Evolutionary conservation across 2,113 vertebrate species (phyloP), one percentile per base, ranked within the genome.

Genomic region (Pterocles burchelli): DNA sequence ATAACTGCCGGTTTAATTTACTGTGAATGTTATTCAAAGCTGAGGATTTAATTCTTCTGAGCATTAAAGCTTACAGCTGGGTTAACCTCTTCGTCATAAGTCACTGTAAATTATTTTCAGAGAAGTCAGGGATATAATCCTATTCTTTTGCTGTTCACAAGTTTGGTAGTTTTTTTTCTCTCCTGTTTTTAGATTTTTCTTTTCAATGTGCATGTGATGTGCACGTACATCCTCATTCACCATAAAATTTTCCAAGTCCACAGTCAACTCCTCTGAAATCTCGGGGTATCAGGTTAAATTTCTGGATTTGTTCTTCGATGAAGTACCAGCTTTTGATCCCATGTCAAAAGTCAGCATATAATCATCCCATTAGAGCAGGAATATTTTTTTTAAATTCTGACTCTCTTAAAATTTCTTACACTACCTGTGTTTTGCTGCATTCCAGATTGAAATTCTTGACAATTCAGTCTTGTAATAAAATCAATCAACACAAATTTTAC

Each of bases 31-130:
- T 95, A 81, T 71, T 84, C 72, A 80, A 71, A 71, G 61, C 57
- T 88, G 65, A 94, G 48, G 45, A 61, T 90, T 93, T 92, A 75
- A 93, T 90, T 94, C 72, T 86, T 91, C 51, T 75, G 79, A 93
- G 90, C 65, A 49, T 84, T 83, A 45, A 52, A 90, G 65, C n/a
- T 83, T 83, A 84, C 82, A 93, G 52, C 55, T 81, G 68, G 12
- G 67, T 88, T 94, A 94, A 71, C 79, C 38, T 90, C 38, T 46
- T 86, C 68, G 75, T 89, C 73, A 7, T 71, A 84, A 90, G 57
- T 90, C 78, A 66, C n/a, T 83, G 19, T 43, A n/a, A 70, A 62
- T 73, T 93, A 88, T 74, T 79, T 83, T 76, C 72, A 90, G 26
- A 63, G 48, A 83, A 84, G 20, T 68, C 66, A 86, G 38, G 55